These are phyloP conservation scores for Andrena marginata DNA, from an alignment of 2,888 invertebrate species.

Conservation along the genomic window DNA sequence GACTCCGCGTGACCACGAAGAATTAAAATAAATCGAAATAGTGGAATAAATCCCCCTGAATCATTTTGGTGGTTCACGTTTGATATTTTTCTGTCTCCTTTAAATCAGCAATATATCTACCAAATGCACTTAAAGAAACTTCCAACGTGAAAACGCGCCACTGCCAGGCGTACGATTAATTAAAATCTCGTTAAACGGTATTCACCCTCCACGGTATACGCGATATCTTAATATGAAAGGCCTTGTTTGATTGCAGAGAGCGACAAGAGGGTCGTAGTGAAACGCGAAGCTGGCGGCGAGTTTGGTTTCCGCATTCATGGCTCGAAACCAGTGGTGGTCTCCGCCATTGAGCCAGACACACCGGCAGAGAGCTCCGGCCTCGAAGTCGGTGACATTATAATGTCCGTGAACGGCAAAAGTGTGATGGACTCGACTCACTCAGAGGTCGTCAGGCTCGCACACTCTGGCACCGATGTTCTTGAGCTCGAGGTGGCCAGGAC, in stretches of 20 bases:
- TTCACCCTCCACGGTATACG: too few species aligned
- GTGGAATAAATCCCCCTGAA: too few species aligned
- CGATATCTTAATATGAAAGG: neutral
- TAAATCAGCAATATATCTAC: neutral
- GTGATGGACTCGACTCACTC: conserved; percentile 97
- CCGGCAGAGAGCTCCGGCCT: conserved; percentile 96
- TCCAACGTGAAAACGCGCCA: neutral
- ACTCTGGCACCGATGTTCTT: conserved; percentile 94
- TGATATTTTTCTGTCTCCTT: too few species aligned
- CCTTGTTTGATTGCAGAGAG: conserved; percentile 88
- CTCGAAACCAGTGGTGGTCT: conserved; percentile 97
- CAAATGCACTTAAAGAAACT: neutral
- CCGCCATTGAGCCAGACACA: conserved; percentile 97
- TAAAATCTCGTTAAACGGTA: conserved; percentile 7
- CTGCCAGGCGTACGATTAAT: neutral
- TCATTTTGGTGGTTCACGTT: too few species aligned
- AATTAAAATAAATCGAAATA: too few species aligned
- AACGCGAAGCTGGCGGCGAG: conserved; percentile 92
- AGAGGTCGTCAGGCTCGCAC: conserved; percentile 96
- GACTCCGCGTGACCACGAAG: too few species aligned
- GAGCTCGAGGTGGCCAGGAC: conserved; percentile 96
- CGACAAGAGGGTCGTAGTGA: conserved; percentile 94
- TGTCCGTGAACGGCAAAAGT: conserved; percentile 95
- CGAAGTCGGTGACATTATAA: conserved; percentile 97
- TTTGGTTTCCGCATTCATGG: conserved; percentile 98